phyloP scores from a whole-genome alignment of 2,797 vertebrate genomes.

The Melanotaenia pygmaea region DNA sequence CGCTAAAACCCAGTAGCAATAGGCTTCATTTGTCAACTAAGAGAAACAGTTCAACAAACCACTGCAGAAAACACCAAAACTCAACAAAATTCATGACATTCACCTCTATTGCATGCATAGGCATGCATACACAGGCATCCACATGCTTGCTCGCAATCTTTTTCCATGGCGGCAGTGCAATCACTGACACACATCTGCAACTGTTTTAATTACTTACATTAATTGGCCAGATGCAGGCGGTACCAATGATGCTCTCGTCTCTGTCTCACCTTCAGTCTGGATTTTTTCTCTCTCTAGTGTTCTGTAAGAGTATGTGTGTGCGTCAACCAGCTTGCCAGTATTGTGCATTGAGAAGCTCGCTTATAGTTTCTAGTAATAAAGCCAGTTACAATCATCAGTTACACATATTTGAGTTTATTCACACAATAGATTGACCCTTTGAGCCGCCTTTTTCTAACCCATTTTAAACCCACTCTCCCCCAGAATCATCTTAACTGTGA shows the following conservation, averaged over 20 bases:
- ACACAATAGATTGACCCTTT: constrained; percentile 8
- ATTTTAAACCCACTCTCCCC: not conserved
- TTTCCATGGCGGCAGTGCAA: constrained; percentile 46
- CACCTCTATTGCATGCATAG: not conserved
- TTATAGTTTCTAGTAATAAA: constrained; percentile 11
- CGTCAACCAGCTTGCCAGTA: constrained; percentile 25
- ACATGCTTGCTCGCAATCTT: constrained; percentile 9
- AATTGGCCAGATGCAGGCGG: constrained; percentile 75
- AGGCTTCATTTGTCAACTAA: not conserved
- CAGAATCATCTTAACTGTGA: not conserved
- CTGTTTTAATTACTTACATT: constrained; percentile 84
- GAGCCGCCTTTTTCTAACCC: not conserved
- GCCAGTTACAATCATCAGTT: constrained; percentile 13
- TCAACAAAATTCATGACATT: constrained; percentile 17
- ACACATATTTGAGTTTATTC: constrained; percentile 14
- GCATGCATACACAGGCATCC: constrained; percentile 5
- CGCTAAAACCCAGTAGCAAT: not conserved
- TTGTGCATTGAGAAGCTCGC: constrained; percentile 1
- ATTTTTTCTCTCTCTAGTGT: constrained; percentile 33
- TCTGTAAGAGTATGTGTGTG: constrained; percentile 32
- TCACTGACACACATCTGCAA: constrained; percentile 45
- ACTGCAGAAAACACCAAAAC: constrained; percentile 4
- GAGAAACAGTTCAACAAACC: not conserved
- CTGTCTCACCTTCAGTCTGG: constrained; percentile 31
- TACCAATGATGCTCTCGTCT: constrained; percentile 36